Conservation (phyloP, 1,140 invertebrate species). For the Penaeus vannamei region DNA sequence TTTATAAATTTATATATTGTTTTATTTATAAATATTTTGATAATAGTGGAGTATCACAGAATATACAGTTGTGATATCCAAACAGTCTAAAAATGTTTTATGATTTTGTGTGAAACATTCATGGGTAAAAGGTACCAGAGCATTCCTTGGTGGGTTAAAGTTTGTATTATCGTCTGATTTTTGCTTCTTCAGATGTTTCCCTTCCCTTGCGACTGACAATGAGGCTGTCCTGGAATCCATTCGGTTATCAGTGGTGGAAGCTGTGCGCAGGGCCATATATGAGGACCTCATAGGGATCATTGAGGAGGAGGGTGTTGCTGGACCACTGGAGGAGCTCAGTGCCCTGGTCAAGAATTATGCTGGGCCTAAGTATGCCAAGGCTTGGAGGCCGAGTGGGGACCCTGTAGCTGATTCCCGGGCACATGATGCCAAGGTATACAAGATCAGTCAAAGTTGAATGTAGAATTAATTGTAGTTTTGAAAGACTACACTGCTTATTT, state of each 20-base stretch:
- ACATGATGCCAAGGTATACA: conserved; percentile 37
- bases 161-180: too few relatives aligned
- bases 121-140: too few relatives aligned
- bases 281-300: conserved; percentile 26
- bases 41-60: too few relatives aligned
- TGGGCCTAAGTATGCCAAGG: neutral
- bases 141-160: too few relatives aligned
- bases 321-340: conserved; percentile 18
- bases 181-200: conserved; percentile 17
- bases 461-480: too few relatives aligned
- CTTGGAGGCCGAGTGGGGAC: conserved; percentile 30
- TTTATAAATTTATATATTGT: too few relatives aligned
- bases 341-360: conserved; percentile 26
- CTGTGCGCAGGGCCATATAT: neutral
- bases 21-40: too few relatives aligned
- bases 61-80: too few relatives aligned
- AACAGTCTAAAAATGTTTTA: too few relatives aligned
- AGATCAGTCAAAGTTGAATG: too few relatives aligned
- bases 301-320: conserved; percentile 27
- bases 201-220: conserved; percentile 29
- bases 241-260: neutral
- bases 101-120: too few relatives aligned
- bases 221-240: conserved; percentile 16
- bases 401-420: neutral
- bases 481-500: too few relatives aligned